Evolutionary conservation across 2,888 invertebrate species (phyloP).

Genomic region (Chrysopilus asiliformis): DNA sequence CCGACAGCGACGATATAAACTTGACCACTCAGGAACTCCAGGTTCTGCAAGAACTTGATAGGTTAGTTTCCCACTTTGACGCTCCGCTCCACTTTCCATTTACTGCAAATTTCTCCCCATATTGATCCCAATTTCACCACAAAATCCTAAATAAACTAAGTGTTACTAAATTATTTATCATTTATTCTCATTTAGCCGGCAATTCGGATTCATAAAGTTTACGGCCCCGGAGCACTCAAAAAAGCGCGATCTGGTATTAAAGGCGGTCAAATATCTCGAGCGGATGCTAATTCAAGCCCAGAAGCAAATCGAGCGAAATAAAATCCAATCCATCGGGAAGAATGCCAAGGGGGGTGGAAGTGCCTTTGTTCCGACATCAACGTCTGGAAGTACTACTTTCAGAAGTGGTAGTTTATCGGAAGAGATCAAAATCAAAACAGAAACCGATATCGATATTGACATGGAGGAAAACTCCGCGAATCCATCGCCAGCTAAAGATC

Average conservation of each 20-base stretch:
- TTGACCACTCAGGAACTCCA: slow-evolving; percentile 73
- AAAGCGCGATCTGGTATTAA: slow-evolving; percentile 67
- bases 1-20: slow-evolving; percentile 53
- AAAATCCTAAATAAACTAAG: background rate
- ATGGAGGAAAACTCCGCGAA: background rate
- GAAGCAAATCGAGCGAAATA: slow-evolving; percentile 38
- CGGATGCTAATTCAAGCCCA: slow-evolving; percentile 71
- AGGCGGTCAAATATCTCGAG: slow-evolving; percentile 75
- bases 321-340: slow-evolving; percentile 2
- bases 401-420: slow-evolving; percentile 2
- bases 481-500: background rate
- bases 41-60: slow-evolving; percentile 76
- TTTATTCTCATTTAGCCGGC: slow-evolving; percentile 55
- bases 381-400: slow-evolving; percentile 7
- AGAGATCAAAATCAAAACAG: slow-evolving; percentile 17
- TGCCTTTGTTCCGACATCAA: slow-evolving; percentile 25
- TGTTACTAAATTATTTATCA: slow-evolving; percentile 5
- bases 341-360: slow-evolving; percentile 24
- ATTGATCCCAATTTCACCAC: background rate
- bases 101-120: too few species aligned
- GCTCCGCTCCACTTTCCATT: slow-evolving; percentile 1
- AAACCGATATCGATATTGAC: slow-evolving; percentile 10
- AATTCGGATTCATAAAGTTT: slow-evolving; percentile 80
- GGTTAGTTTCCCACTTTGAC: too few species aligned
- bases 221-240: slow-evolving; percentile 66